Percentiles rank a stretch among this genome's conserved stretches.
These are phyloP conservation scores for Drosophila limbata DNA, from an alignment of 2,888 invertebrate genomes.

Conservation along the genomic window DNA sequence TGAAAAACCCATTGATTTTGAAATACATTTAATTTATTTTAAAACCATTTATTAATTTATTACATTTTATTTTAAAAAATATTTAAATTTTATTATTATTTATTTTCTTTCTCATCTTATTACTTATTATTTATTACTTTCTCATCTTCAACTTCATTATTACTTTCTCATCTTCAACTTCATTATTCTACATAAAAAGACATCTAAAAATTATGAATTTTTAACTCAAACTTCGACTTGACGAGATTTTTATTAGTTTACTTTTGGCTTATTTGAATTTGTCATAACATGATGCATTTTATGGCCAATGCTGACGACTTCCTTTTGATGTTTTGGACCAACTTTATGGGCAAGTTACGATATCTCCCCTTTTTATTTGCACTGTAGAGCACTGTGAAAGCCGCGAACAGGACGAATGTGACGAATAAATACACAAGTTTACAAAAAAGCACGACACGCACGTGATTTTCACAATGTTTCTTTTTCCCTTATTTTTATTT, in stretches of 20 bases:
- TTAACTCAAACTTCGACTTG: not conserved
- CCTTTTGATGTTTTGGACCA: slow-evolving; percentile 30
- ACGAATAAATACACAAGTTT: slow-evolving; percentile 70
- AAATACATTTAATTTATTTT: too few relatives aligned
- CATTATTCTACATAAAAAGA: too few relatives aligned
- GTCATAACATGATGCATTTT: slow-evolving; percentile 27
- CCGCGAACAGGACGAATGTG: slow-evolving; percentile 50
- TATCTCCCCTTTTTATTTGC: slow-evolving; percentile 26
- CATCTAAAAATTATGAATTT: too few relatives aligned
- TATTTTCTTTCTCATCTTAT: too few relatives aligned
- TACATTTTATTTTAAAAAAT: too few relatives aligned
- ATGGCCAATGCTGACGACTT: slow-evolving; percentile 26
- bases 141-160: too few relatives aligned
- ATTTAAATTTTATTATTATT: too few relatives aligned
- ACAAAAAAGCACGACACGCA: slow-evolving; percentile 65
- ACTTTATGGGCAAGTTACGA: slow-evolving; percentile 53
- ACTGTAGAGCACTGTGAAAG: slow-evolving; percentile 43
- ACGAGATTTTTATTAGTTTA: slow-evolving; percentile 3
- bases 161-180: too few relatives aligned
- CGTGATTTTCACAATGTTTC: slow-evolving; percentile 75
- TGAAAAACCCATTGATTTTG: too few relatives aligned
- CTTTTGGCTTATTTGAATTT: slow-evolving; percentile 2
- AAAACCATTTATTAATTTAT: too few relatives aligned
- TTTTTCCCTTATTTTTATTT: slow-evolving; percentile 36
- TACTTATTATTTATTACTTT: too few relatives aligned